Percentiles rank a stretch among this genome's conserved stretches.
phyloP scores from a whole-genome alignment of 2,113 vertebrate genomes.

The Acrocephalus arundinaceus region DNA sequence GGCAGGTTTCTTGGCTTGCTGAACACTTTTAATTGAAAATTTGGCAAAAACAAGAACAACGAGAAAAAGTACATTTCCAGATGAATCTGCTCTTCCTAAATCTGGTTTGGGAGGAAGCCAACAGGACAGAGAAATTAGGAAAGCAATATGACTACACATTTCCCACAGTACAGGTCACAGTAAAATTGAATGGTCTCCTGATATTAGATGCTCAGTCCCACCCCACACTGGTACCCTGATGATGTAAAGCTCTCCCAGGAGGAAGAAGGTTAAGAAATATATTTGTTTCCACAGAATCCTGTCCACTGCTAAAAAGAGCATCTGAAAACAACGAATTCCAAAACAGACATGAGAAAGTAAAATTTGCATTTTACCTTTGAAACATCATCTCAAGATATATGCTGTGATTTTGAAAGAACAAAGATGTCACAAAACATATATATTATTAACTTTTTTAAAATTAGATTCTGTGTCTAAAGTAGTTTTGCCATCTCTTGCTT shows the following conservation, averaged over 20 bases:
- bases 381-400: neutral
- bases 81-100: constrained; percentile 33
- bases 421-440: neutral
- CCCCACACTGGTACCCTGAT: neutral
- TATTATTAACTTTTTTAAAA: rapidly evolving
- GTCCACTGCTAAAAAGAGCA: neutral
- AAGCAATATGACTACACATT: neutral
- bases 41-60: constrained; percentile 22
- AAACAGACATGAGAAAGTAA: neutral
- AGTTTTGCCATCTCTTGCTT: neutral
- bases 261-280: neutral
- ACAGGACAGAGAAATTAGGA: neutral
- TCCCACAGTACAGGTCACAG: constrained; percentile 23
- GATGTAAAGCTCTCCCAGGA: neutral
- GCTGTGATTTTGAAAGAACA: neutral
- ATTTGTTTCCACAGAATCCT: neutral
- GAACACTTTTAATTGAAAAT: constrained; percentile 37
- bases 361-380: neutral
- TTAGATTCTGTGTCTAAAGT: neutral
- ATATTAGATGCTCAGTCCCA: neutral
- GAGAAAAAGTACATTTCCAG: constrained; percentile 27
- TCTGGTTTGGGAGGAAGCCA: constrained; percentile 30
- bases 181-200: neutral
- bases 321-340: neutral
- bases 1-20: constrained; percentile 18